These are phyloP conservation scores for Diabrotica balteata DNA, from an alignment of 2,888 invertebrate genomes.

Conservation along the genomic window DNA sequence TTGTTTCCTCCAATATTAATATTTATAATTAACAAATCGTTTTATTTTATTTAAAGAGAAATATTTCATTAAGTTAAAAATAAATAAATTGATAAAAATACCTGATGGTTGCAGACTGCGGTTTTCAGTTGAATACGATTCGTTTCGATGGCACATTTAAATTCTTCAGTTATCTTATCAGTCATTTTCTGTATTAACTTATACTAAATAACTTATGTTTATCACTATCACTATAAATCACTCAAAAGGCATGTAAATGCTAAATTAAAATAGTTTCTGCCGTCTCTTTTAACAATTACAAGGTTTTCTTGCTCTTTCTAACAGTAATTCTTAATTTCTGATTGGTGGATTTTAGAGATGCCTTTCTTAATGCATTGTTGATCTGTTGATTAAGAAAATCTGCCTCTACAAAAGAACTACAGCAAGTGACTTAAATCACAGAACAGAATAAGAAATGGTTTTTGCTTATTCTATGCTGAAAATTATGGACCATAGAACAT, in stretches of 20 bases:
- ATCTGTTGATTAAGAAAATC: no score
- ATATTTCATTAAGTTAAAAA: no score
- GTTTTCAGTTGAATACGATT: slow-evolving; percentile 58
- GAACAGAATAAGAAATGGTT: no score
- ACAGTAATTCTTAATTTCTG: background rate
- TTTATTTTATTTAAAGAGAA: no score
- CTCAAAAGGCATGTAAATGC: background rate
- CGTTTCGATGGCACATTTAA: slow-evolving; percentile 55
- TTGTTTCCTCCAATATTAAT: no score
- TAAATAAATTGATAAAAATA: slow-evolving; percentile 40
- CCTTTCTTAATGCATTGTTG: no score
- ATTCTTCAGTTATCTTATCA: slow-evolving; percentile 55
- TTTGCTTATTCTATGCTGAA: no score
- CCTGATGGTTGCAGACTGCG: slow-evolving; percentile 60
- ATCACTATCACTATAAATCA: slow-evolving; percentile 6
- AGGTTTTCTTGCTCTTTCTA: background rate
- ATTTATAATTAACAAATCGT: no score
- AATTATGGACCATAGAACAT: no score
- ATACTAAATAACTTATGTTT: background rate
- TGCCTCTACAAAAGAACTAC: no score
- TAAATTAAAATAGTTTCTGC: background rate
- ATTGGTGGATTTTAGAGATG: no score
- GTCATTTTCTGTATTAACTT: slow-evolving; percentile 43
- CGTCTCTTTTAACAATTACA: background rate
- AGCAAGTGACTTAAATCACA: no score